Conservation (phyloP, 2,113 vertebrate genomes). For the Onychorhynchus coronatus region DNA sequence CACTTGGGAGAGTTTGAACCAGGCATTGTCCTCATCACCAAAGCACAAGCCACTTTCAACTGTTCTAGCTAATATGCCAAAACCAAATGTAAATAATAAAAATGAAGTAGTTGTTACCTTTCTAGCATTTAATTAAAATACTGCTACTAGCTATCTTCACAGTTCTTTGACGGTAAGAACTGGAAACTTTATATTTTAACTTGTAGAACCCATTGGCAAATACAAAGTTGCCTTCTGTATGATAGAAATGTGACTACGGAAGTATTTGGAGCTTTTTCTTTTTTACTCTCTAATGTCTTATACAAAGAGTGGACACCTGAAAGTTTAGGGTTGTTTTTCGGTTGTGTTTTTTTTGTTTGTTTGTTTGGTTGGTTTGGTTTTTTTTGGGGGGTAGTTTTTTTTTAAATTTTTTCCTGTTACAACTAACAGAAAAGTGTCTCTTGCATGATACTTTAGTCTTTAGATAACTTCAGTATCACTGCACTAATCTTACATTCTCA, state of each 20-base stretch:
- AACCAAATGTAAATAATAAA: slow-evolving; percentile 21
- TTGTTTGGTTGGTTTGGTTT: too few relatives aligned
- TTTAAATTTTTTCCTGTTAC: not conserved
- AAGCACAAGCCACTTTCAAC: slow-evolving; percentile 45
- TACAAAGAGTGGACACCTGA: not conserved
- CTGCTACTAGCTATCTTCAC: not conserved
- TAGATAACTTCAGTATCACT: not conserved
- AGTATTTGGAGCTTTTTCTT: not conserved
- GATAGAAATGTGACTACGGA: not conserved
- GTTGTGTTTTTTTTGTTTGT: too few relatives aligned
- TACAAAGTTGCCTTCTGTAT: not conserved
- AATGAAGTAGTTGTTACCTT: not conserved
- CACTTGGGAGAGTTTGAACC: not conserved
- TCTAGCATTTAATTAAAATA: not conserved
- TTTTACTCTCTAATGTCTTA: not conserved
- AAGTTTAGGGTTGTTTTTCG: not conserved
- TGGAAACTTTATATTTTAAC: not conserved
- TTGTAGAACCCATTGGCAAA: not conserved
- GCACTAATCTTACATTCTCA: not conserved
- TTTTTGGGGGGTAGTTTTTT: too few relatives aligned
- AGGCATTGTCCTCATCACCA: not conserved
- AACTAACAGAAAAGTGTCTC: not conserved
- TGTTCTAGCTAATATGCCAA: not conserved
- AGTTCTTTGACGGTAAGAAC: not conserved
- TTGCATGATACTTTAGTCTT: not conserved